Base-by-base conservation (phyloP, 2,888 invertebrate species). In the Alloplasta piceator region DNA sequence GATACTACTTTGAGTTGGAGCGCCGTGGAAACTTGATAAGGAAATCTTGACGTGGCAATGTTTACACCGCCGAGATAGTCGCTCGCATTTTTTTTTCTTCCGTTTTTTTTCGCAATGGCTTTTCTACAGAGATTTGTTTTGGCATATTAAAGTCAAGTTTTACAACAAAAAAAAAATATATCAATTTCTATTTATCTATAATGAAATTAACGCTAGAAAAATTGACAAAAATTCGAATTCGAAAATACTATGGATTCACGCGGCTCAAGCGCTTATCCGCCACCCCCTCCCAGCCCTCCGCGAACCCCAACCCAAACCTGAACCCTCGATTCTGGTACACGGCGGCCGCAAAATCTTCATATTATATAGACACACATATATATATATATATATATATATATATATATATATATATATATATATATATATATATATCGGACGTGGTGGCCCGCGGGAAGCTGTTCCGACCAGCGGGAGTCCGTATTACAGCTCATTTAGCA, bases 401-500 rank as follows among this genome's bases (percentile, higher is more conserved):
- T 56, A 50, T 26, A 43, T 38, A 50, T 36, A 58, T 56, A 56
- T 55, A 6, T 12, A 16, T 48, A 38, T 6, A 36, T 36, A 14
- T 1, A 38, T 12, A 14, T 58, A 36, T 43, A 56, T 43, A 16
- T 2, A 58, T 16, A 56, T 66, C 56, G 73, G 64, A 50, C 60
- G 76, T 75, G 79, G 78, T 78, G 78, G 67, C 75, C 77, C 83
- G 85, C 85, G 83, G 87, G 85, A 83, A 80, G 87, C 81, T 78
- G 78, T 81, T 81, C 70, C 74, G 55, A 81, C 84, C 91, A 91
- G 91, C 91, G 88, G 91, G 91, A 90, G 89, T 91, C 90, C 90
- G 87, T 90, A 91, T 91, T 91, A 91, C 91, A 90, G 91, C 91
- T 92, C 91, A 91, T 92, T 92, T 91, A 91, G 91, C 91, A 92